Evolutionary conservation across 2,888 invertebrate genomes (phyloP).

Genomic region (Zygothrica quintamaculata): DNA sequence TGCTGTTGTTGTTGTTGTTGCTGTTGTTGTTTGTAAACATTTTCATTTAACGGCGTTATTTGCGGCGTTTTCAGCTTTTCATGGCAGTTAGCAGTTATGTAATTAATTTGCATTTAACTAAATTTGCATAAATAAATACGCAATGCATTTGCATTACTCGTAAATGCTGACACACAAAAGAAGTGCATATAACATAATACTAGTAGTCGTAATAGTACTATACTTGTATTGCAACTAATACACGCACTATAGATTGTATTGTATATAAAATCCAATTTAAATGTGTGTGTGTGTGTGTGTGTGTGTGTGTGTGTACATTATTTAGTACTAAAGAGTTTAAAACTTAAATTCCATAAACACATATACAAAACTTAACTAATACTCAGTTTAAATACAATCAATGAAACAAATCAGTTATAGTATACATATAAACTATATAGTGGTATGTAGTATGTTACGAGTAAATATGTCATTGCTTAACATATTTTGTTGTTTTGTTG

Average conservation of each 20-base stretch:
- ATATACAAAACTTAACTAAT: no score
- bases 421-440: slow-evolving; percentile 1
- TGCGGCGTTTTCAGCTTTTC: slow-evolving; percentile 49
- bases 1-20: slow-evolving; percentile 25
- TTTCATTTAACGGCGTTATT: slow-evolving; percentile 41
- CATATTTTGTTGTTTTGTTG: slow-evolving; percentile 3
- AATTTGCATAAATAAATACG: slow-evolving; percentile 78
- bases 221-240: no score
- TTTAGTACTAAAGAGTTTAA: no score
- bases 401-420: slow-evolving; percentile 27
- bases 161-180: slow-evolving; percentile 35
- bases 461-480: not conserved
- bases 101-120: slow-evolving; percentile 81
- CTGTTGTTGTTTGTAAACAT: slow-evolving; percentile 60
- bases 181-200: slow-evolving; percentile 4
- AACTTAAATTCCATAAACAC: no score
- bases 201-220: no score
- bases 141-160: slow-evolving; percentile 48
- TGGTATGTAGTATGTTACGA: slow-evolving; percentile 7
- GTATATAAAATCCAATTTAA: no score
- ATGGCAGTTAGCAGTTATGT: slow-evolving; percentile 64
- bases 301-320: no score
- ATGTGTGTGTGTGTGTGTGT: no score
- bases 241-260: no score
- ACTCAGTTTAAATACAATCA: no score